A percentile compares a stretch with the other conserved stretches of the same genome.
phyloP scores from a whole-genome alignment of 2,797 vertebrate species.

The Petrocephalus sullivani region DNA sequence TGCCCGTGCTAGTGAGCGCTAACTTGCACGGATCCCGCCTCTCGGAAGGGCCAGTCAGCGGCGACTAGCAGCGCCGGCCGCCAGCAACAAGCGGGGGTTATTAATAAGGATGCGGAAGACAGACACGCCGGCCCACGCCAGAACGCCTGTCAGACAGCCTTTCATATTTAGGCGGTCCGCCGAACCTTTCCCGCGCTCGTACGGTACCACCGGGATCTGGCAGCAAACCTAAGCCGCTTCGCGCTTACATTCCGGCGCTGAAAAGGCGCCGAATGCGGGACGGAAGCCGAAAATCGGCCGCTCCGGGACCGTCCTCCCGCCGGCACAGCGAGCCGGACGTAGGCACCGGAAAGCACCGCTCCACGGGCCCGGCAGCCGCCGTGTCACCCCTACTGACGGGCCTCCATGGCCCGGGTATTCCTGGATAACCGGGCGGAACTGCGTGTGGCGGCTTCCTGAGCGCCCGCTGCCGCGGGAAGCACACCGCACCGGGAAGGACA shows the following conservation, averaged over 20 bases:
- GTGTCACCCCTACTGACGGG: not conserved
- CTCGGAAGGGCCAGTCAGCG: not conserved
- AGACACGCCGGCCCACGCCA: not conserved
- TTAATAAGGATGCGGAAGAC: not conserved
- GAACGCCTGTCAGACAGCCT: not conserved
- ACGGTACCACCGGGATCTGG: not conserved
- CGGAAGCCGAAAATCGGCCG: not conserved
- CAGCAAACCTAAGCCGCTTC: not conserved
- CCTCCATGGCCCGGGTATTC: not conserved
- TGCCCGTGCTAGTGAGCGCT: not conserved
- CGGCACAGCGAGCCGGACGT: not conserved
- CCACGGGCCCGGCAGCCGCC: not conserved
- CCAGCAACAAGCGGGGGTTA: not conserved
- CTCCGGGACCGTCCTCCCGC: not conserved
- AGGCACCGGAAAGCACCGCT: not conserved
- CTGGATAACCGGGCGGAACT: not conserved
- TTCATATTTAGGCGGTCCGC: not conserved
- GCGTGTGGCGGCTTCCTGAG: not conserved
- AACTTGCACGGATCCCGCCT: not conserved
- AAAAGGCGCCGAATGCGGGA: not conserved
- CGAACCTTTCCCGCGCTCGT: not conserved
- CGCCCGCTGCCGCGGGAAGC: not conserved
- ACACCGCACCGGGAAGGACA: not conserved
- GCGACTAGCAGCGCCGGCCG: not conserved
- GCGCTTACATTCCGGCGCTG: not conserved